Evolutionary conservation across 2,113 vertebrate genomes (phyloP).

Genomic region (Tautogolabrus adspersus): DNA sequence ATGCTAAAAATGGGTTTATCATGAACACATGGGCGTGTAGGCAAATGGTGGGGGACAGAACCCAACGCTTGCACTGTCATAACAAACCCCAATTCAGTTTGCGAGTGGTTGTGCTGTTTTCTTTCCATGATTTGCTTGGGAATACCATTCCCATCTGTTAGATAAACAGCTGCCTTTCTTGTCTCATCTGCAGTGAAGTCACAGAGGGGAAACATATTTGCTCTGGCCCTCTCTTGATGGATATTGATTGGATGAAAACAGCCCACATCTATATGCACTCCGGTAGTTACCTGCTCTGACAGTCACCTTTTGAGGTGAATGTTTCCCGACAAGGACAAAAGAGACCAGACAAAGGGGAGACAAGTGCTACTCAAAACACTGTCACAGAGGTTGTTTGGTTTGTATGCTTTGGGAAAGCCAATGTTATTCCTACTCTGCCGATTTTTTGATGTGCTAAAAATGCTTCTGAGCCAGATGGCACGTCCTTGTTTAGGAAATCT

Average conservation of each 20-base stretch:
- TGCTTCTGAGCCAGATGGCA: constrained; percentile 59
- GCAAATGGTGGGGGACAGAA: constrained; percentile 19
- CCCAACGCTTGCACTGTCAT: constrained; percentile 33
- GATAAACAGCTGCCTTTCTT: constrained; percentile 59
- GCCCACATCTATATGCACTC: constrained; percentile 58
- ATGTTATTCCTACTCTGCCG: constrained; percentile 51
- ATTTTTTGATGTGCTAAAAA: constrained; percentile 50
- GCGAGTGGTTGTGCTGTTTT: constrained; percentile 37
- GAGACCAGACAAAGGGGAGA: constrained; percentile 30
- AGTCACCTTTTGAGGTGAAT: constrained; percentile 56
- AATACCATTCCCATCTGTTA: constrained; percentile 44
- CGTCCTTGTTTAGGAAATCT: constrained; percentile 58
- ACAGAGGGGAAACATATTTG: constrained; percentile 57
- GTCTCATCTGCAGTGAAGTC: constrained; percentile 51
- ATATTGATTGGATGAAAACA: constrained; percentile 68
- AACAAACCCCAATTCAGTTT: constrained; percentile 40
- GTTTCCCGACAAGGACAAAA: constrained; percentile 65
- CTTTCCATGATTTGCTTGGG: constrained; percentile 44
- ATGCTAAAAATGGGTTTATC: constrained; percentile 54
- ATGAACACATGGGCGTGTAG: constrained; percentile 27
- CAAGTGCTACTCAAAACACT: constrained; percentile 39
- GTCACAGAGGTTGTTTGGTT: constrained; percentile 47
- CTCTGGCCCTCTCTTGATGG: constrained; percentile 65
- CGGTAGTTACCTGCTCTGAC: constrained; percentile 62
- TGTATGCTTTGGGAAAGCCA: constrained; percentile 29